Evolutionary conservation across 2,113 vertebrate genomes (phyloP), one percentile per base, ranked within the genome.

Genomic region (Eulemur macaco): DNA sequence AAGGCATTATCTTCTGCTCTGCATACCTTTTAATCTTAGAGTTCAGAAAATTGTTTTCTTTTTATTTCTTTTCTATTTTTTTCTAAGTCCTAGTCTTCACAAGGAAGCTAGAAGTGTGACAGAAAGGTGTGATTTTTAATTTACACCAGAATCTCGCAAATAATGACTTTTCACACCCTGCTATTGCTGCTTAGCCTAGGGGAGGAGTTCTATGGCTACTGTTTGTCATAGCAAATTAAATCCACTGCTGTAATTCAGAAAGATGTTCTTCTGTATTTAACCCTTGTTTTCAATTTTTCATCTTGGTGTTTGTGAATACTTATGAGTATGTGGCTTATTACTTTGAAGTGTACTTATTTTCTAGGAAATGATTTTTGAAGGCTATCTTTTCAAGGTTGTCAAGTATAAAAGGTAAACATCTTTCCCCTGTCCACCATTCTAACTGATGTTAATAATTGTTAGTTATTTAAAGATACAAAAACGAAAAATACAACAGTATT

Each of bases 121-220:
- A 97, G 95, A 96, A 98, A 98, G 98, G 98, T 98, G 99, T 99
- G 98, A 99, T 98, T 98, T 99, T 98, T 98, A 98, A 99, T 99
- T 99, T 99, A 98, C 98, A 98, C 98, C 97, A 96, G 82, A 97
- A 94, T 98, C 98, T 98, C 42, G 64, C 98, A 99, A 99, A 98
- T 99, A 98, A 99, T 98, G 98, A 99, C 98, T 99, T 98, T 98
- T 99, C 98, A 98, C 98, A 98, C 98, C 96, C 97, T 71, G 95
- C 93, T 98, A 86, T 87, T 94, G 94, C 97, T 98, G 97, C 97
- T 97, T 98, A 98, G 98, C 98, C 97, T 98, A 89, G 83, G 68
- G 98, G 98, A 98, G 98, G 98, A 97, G 97, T 87, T 98, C 86
- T 92, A 95, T 95, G 98, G 97, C 98, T 97, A 98, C 98, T 98